A percentile compares a stretch with the other conserved stretches of the same genome.
phyloP scores from a whole-genome alignment of 2,113 vertebrate species.

The Semnornis frantzii region DNA sequence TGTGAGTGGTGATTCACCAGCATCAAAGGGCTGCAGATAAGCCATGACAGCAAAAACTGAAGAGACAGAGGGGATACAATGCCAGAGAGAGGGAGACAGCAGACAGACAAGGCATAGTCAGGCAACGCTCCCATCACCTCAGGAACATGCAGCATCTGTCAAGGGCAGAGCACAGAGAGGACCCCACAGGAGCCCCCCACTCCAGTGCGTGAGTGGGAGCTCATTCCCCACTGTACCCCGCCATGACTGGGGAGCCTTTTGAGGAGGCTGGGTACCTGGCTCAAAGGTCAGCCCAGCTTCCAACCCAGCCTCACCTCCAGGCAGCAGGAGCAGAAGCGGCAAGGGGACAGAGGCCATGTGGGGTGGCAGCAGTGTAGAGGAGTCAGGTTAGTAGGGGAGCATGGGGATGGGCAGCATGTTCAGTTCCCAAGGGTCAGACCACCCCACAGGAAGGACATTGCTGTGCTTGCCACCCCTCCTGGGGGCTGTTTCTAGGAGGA shows the following conservation, averaged over 20 bases:
- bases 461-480: neutral
- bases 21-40: neutral
- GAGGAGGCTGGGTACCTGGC: neutral
- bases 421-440: neutral
- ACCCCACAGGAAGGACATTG: neutral
- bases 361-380: neutral
- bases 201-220: rapidly evolving
- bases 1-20: neutral
- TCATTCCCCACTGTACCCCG: neutral
- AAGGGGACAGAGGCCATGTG: rapidly evolving
- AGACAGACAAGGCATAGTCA: conserved; percentile 10
- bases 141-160: conserved; percentile 41
- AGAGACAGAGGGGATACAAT: neutral
- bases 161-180: neutral
- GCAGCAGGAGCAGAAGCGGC: neutral
- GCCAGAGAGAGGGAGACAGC: neutral
- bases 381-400: neutral
- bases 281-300: neutral
- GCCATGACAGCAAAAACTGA: conserved; percentile 67
- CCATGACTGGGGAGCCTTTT: neutral
- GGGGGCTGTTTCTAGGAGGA: neutral
- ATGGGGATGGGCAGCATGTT: neutral
- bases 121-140: neutral
- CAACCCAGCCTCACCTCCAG: neutral
- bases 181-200: neutral